Conservation (phyloP, 92 coral and sea anemone genomes). For the Blastomussa wellsi region DNA sequence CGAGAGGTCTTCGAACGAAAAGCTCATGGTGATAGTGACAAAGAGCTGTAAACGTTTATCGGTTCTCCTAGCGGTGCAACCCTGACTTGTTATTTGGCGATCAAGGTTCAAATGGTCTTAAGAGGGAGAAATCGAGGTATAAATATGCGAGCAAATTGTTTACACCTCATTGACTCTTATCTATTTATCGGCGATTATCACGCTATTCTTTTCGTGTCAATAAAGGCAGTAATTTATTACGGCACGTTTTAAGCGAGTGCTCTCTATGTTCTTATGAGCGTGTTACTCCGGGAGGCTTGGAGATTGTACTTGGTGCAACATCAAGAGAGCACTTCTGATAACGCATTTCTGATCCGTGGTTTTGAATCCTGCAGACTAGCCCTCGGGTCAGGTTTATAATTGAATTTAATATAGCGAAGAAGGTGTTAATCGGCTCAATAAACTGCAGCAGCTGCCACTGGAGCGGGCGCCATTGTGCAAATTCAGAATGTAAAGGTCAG, state of each 20-base stretch:
- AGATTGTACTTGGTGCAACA: neutral
- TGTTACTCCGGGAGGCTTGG: neutral
- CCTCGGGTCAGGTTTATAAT: constrained; percentile 3
- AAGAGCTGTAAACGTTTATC: neutral
- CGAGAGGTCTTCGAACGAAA: neutral
- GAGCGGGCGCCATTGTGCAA: constrained; percentile 3
- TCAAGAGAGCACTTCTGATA: neutral
- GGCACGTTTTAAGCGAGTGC: neutral
- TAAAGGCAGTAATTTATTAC: constrained; percentile 3
- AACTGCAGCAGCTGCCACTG: neutral
- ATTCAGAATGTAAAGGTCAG: neutral
- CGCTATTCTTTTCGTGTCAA: constrained; percentile 25
- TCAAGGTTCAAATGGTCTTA: constrained; percentile 39
- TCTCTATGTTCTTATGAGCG: neutral
- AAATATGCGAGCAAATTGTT: constrained; percentile 38
- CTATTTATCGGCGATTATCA: constrained; percentile 31
- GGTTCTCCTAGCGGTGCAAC: neutral
- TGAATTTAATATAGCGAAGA: constrained; percentile 8
- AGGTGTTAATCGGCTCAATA: constrained; percentile 20
- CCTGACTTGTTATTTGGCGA: neutral
- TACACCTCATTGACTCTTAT: constrained; percentile 34
- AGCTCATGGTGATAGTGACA: neutral
- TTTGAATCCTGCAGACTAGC: constrained; percentile 1
- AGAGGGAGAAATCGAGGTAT: constrained; percentile 17
- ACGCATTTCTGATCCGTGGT: neutral